Evolutionary conservation across 2,113 vertebrate species (phyloP).

Genomic region (Oenanthe melanoleuca): DNA sequence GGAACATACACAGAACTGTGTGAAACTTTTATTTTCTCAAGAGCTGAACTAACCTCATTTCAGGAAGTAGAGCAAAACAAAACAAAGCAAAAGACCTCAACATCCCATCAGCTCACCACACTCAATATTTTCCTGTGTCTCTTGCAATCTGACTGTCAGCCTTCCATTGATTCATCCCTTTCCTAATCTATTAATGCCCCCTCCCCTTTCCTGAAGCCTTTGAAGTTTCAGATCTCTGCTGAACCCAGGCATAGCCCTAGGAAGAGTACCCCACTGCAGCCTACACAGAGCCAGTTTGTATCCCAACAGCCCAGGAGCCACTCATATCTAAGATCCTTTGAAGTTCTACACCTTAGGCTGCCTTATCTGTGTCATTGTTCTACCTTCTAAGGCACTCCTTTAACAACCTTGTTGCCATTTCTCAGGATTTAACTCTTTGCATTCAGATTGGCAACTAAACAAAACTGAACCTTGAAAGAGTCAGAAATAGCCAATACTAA

Average conservation of each 20-base stretch:
- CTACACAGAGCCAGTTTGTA: neutral
- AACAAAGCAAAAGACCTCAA: neutral
- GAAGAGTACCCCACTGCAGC: neutral
- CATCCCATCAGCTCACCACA: neutral
- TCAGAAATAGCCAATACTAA: neutral
- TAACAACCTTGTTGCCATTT: neutral
- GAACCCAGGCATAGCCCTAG: conserved; percentile 12
- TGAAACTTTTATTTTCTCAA: neutral
- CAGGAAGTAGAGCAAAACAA: neutral
- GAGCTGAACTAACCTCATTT: neutral
- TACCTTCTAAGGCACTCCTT: neutral
- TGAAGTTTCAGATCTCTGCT: conserved; percentile 46
- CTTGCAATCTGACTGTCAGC: neutral
- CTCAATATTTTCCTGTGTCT: neutral
- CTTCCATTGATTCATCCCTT: neutral
- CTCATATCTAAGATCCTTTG: conserved; percentile 34
- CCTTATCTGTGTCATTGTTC: conserved; percentile 41
- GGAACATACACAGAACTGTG: neutral
- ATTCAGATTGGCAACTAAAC: neutral
- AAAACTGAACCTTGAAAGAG: neutral
- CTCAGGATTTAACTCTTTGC: neutral
- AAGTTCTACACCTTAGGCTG: conserved; percentile 26
- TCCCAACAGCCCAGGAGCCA: conserved; percentile 13
- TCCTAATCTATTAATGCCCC: neutral
- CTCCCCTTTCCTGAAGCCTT: neutral